Percentiles rank a stretch among this genome's conserved stretches.
These are phyloP conservation scores for Sesamia nonagrioides DNA, from an alignment of 1,140 invertebrate genomes.

Conservation along the genomic window DNA sequence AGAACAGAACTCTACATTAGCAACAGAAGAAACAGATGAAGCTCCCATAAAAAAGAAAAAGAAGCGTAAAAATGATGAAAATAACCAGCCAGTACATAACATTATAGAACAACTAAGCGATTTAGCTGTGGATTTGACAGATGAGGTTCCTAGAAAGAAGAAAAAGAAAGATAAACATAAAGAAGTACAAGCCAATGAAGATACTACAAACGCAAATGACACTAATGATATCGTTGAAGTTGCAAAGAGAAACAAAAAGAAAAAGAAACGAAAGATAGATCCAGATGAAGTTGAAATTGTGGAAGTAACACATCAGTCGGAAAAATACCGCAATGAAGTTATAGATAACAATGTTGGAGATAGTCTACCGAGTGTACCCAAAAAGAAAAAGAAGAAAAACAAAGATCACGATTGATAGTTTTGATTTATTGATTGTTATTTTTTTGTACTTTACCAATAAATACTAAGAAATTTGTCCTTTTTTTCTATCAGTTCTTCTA, in stretches of 20 bases:
- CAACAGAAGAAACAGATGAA: background rate
- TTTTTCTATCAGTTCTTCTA: too few species aligned
- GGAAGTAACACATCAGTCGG: conserved; percentile 49
- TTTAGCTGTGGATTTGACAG: conserved; percentile 15
- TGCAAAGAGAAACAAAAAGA: conserved; percentile 37
- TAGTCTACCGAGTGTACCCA: conserved; percentile 32
- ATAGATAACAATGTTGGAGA: background rate
- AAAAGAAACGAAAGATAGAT: conserved; percentile 56
- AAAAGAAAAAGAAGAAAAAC: conserved; percentile 62
- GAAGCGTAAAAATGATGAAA: conserved; percentile 47
- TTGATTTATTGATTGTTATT: conserved; percentile 1
- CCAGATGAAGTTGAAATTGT: conserved; percentile 12
- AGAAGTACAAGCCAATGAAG: conserved; percentile 23
- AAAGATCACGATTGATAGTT: conserved; percentile 28
- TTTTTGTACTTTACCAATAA: background rate
- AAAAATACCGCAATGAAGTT: conserved; percentile 20
- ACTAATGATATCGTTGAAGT: background rate
- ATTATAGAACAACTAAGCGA: conserved; percentile 49
- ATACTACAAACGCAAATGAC: background rate
- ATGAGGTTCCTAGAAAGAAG: conserved; percentile 49
- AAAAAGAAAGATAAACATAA: conserved; percentile 54
- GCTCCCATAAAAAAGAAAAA: conserved; percentile 57
- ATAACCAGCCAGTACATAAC: conserved; percentile 9
- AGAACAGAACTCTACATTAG: background rate
- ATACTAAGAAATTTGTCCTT: too few species aligned